phyloP scores from a whole-genome alignment of 2,888 invertebrate genomes.

The Gonocerus acuteangulatus region DNA sequence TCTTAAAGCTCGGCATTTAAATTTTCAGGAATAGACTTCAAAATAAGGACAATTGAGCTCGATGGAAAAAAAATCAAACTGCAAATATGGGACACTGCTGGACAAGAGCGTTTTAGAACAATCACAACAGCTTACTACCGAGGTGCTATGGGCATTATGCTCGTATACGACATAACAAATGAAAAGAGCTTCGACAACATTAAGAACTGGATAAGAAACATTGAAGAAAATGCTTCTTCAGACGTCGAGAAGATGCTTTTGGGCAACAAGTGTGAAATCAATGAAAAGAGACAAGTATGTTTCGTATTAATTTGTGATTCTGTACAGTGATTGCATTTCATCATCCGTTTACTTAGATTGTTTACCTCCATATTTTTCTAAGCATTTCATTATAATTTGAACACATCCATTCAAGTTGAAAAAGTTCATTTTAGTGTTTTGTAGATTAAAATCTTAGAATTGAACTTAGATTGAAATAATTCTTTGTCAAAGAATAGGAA shows the following conservation, averaged over 20 bases:
- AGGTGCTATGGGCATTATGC: conserved; percentile 99
- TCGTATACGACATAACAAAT: conserved; percentile 98
- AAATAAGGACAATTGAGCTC: conserved; percentile 96
- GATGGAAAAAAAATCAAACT: conserved; percentile 98
- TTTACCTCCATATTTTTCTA: no score
- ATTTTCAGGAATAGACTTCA: conserved; percentile 92
- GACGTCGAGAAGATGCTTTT: conserved; percentile 99
- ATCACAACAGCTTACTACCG: conserved; percentile 99
- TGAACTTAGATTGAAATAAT: no score
- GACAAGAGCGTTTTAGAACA: conserved; percentile 96
- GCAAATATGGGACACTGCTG: conserved; percentile 99
- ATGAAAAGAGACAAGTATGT: conserved; percentile 79
- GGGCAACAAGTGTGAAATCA: conserved; percentile 97
- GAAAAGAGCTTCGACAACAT: conserved; percentile 99
- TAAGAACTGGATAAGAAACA: conserved; percentile 98
- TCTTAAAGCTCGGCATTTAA: background rate
- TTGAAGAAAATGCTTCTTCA: conserved; percentile 96
- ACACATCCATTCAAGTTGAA: no score
- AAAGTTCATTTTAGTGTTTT: no score
- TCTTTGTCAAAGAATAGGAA: no score
- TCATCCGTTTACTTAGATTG: no score
- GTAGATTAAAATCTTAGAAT: no score
- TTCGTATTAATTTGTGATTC: background rate
- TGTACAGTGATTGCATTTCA: no score
- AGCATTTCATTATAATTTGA: no score